A percentile compares a stretch with the other conserved stretches of the same genome.
Evolutionary conservation across 37 sponge, comb jelly and placozoan species (phyloP).

Genomic region (Cladorhizidae sp.): DNA sequence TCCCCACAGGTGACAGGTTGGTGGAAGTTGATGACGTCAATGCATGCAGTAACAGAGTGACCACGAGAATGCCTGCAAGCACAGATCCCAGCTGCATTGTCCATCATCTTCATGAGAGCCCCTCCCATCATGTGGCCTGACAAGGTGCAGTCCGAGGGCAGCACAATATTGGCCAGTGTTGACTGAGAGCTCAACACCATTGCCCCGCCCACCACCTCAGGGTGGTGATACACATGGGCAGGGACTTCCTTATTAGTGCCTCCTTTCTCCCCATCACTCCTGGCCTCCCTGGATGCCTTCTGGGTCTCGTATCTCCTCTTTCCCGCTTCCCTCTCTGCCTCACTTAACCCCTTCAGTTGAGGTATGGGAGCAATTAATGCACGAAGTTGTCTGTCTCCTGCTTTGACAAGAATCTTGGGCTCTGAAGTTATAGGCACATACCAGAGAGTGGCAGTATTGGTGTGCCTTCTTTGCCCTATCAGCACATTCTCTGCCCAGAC

Average conservation of each 20-base stretch:
- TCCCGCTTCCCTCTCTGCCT: conserved; percentile 48
- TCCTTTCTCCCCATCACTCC: neutral
- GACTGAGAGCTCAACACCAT: conserved; percentile 50
- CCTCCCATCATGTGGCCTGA: conserved; percentile 72
- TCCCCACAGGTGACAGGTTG: conserved; percentile 72
- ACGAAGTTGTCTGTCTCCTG: neutral
- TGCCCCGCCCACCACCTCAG: neutral
- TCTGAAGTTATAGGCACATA: no score
- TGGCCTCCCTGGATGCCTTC: conserved; percentile 15
- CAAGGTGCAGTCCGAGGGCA: conserved; percentile 76
- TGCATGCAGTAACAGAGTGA: conserved; percentile 74
- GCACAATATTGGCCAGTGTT: conserved; percentile 64
- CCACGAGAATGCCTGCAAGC: conserved; percentile 71
- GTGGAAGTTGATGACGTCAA: conserved; percentile 89
- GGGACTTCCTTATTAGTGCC: neutral
- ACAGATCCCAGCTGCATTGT: conserved; percentile 77
- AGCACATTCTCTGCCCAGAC: conserved; percentile 86
- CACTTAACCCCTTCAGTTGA: conserved; percentile 39
- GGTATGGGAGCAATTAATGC: conserved; percentile 44
- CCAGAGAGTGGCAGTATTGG: conserved; percentile 85
- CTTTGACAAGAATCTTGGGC: no score
- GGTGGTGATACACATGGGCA: neutral
- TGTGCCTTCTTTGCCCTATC: conserved; percentile 43
- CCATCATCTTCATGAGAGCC: conserved; percentile 93
- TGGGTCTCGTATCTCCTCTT: conserved; percentile 60